These are phyloP conservation scores for Cisticola juncidis DNA, from an alignment of 2,113 vertebrate genomes.

Conservation along the genomic window DNA sequence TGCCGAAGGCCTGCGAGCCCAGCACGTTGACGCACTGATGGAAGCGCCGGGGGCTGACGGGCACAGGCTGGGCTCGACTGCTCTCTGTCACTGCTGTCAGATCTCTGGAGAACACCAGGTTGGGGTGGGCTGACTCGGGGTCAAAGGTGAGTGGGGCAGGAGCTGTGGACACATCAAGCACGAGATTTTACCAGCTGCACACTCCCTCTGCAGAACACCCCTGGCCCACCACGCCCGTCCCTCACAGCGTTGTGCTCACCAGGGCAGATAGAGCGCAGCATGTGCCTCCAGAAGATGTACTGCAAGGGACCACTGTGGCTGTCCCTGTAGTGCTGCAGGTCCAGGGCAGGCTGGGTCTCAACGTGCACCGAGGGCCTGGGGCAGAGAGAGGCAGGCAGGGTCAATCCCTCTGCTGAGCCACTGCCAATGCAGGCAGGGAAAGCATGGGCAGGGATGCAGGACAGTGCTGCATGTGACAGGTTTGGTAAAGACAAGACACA, in stretches of 20 bases:
- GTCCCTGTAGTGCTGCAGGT: conserved; percentile 66
- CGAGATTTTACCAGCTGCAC: rapidly evolving
- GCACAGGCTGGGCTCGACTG: neutral
- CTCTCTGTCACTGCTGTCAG: conserved; percentile 76
- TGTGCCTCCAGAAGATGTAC: conserved; percentile 83
- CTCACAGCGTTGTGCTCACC: conserved; percentile 51
- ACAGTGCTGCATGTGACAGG: rapidly evolving
- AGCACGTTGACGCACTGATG: conserved; percentile 83
- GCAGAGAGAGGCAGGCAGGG: neutral
- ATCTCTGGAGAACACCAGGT: conserved; percentile 77
- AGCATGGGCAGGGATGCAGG: neutral
- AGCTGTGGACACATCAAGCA: conserved; percentile 44
- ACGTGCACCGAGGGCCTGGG: conserved; percentile 30
- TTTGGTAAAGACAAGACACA: neutral
- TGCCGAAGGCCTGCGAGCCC: conserved; percentile 70
- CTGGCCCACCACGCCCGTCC: rapidly evolving
- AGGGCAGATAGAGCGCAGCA: conserved; percentile 77
- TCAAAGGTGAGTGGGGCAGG: conserved; percentile 80
- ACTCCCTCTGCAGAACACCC: neutral
- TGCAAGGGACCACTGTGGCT: conserved; percentile 79
- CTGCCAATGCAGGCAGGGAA: rapidly evolving
- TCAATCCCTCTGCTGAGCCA: neutral
- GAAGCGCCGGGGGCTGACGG: conserved; percentile 70
- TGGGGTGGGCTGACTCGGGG: conserved; percentile 81
- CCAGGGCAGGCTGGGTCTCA: conserved; percentile 49